Evolutionary conservation across 2,797 vertebrate species (phyloP).

Genomic region (Peromyscus aztecus): DNA sequence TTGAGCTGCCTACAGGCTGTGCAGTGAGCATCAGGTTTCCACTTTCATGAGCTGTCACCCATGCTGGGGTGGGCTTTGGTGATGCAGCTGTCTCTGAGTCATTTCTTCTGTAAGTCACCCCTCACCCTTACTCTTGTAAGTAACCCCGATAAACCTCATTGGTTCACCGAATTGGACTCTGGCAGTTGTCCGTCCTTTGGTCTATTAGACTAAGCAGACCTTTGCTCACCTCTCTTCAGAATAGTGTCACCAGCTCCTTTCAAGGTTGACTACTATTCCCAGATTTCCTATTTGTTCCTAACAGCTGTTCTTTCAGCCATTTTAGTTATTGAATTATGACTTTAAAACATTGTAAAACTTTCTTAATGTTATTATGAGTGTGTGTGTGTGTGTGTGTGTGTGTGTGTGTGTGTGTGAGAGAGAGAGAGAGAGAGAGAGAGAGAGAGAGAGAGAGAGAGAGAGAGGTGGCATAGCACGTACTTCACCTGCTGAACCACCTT

Average conservation of each 20-base stretch:
- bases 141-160: neutral
- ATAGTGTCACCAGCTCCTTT: conserved; percentile 6
- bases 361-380: neutral
- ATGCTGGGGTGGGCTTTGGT: neutral
- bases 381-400: neutral
- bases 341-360: neutral
- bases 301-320: neutral
- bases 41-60: too few species aligned
- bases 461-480: neutral
- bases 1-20: neutral
- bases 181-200: neutral
- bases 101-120: neutral
- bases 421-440: too few species aligned
- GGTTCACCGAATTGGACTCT: neutral
- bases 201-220: neutral
- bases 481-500: too few species aligned
- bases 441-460: too few species aligned
- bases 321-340: conserved; percentile 29
- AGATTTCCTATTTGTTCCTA: neutral
- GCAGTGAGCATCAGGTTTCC: neutral
- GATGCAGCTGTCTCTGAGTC: neutral
- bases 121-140: neutral
- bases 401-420: neutral
- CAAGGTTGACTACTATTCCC: neutral
- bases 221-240: neutral